Evolutionary conservation across 1,140 invertebrate species (phyloP), one percentile per base, ranked within the genome.

Genomic region (Musca domestica): DNA sequence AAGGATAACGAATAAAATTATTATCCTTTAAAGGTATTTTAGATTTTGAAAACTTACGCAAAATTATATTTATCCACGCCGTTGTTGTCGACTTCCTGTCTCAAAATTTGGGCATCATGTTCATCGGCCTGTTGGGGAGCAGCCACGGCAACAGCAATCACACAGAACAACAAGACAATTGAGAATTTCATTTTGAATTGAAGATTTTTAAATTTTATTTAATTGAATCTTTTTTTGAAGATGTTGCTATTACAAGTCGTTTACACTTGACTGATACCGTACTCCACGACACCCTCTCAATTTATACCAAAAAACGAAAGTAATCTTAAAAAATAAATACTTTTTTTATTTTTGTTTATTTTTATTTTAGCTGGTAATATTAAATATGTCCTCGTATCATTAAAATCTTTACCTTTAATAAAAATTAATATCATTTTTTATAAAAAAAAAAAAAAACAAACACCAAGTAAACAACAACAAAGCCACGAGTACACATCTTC

Each of bases 41-140:
- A n/a, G n/a, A n/a, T n/a, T n/a, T n/a, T 3, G 12, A 71, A 48
- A 22, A 81, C 85, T 83, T 82, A 88, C 85, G 23, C 63, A 68
- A 79, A 85, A 2, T 74, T 74, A 64, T 80, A 80, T 66, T 75
- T 77, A 63, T 80, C 85, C 75, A 68, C 70, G 73, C 70, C 86
- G 82, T 74, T 85, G 12, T 69, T 74, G 71, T 81, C 82, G 12
- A 75, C 76, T 47, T 86, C 85, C 70, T 85, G 82, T 3, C 73
- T 73, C 10, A 76, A 14, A 25, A 72, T 76, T 64, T 77, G 74
- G n/a, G 76, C 76, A 68, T 85, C 79, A 68, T 81, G 58, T 67
- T 77, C 75, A 14, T 71, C 71, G 10, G 51, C 5, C 19, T 69
- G n/a, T 17, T 27, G 67, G 25, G 77, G 76, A 27, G 69, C 64